phyloP scores from a whole-genome alignment of 2,888 invertebrate genomes.

The Harmothoe impar region DNA sequence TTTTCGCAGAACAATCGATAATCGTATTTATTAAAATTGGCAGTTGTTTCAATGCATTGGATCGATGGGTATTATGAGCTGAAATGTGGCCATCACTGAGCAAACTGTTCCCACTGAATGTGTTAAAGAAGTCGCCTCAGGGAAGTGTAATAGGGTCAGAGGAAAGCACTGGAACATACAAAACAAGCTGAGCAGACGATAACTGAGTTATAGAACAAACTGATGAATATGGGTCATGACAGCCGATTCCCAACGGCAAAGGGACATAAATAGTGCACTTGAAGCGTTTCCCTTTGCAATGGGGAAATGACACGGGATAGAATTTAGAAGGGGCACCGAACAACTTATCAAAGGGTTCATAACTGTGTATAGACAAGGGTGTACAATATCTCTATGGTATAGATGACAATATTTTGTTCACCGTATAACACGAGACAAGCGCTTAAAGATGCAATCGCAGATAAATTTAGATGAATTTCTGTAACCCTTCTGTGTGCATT shows the following conservation, averaged over 20 bases:
- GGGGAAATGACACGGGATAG: too few species aligned
- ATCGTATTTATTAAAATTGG: not conserved
- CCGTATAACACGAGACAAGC: too few species aligned
- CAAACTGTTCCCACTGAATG: not conserved
- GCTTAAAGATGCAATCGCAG: too few species aligned
- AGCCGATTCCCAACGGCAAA: not conserved
- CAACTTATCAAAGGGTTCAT: too few species aligned
- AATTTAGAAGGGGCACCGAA: too few species aligned
- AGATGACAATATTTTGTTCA: too few species aligned
- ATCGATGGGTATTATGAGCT: not conserved
- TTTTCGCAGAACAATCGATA: not conserved
- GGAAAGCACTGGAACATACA: not conserved
- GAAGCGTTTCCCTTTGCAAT: too few species aligned
- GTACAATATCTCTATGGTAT: too few species aligned
- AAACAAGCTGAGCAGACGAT: not conserved
- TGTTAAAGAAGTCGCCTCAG: not conserved
- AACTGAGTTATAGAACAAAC: not conserved
- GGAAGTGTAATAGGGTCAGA: not conserved
- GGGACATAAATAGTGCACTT: not conserved
- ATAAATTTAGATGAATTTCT: too few species aligned
- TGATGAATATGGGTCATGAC: not conserved
- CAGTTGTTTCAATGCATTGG: not conserved
- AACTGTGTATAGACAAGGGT: too few species aligned
- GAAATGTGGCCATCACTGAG: slow-evolving; percentile 29
- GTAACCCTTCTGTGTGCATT: too few species aligned